Evolutionary conservation across 2,113 vertebrate genomes (phyloP), one percentile per base, ranked within the genome.

Genomic region (Trichechus manatus): DNA sequence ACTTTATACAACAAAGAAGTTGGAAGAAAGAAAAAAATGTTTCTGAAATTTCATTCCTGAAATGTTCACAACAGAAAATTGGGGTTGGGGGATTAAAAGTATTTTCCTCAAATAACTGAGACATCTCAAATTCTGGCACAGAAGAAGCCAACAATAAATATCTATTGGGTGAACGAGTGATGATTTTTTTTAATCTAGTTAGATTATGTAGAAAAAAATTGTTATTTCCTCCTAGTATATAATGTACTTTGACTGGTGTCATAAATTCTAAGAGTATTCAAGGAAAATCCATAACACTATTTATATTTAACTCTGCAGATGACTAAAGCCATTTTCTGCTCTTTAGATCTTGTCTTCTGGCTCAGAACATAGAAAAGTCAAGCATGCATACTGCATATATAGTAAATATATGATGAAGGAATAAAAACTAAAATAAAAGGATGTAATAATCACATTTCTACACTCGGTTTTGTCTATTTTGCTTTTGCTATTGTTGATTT

Each of bases 21-120:
- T 89, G 10, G 33, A 93, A 96, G 59, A 77, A 72, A 63, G 19
- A 74, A 36, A 92, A 81, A 68, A 95, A 66, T 77, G 27, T 74
- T 95, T 90, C 53, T 93, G 72, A 95, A 64, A 87, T 87, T 87
- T 83, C 33, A 89, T 83, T 92, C 56, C 63, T 70, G 15, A 63
- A 95, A 90, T 92, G 23, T 53, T 80, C 70, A 17, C 44, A 79
- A 84, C n/a, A 79, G 42, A 95, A 85, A 79, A 19, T 3, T 42
- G 9, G 9, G 23, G 4, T 0, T 1, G 5, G 1, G 14, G 2
- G 39, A 33, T 22, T 42, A 0, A 25, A 75, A 82, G n/a, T 27
- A 53, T 77, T 89, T 89, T 64, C 31, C 19, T 19, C 11, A 22
- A 47, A 8, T 87, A 84, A 93, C 9, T n/a, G 31, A 88, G 36